Percentiles rank a stretch among this genome's conserved stretches.
Evolutionary conservation across 2,113 vertebrate genomes (phyloP).

Genomic region (Planiliza haematocheilus): DNA sequence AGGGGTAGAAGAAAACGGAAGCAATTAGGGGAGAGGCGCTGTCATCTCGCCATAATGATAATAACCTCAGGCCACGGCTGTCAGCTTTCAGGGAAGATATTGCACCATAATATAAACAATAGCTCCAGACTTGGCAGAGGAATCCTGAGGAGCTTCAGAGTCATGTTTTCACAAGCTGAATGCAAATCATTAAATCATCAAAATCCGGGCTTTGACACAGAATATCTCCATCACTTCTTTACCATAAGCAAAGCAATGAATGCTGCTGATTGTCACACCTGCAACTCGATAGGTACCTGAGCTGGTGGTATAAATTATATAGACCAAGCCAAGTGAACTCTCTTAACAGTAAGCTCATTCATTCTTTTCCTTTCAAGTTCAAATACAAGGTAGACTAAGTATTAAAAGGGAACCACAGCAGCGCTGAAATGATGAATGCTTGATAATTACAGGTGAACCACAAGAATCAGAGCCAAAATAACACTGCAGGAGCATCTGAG

Average conservation of each 20-base stretch:
- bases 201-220: slow-evolving; percentile 59
- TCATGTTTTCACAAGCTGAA: slow-evolving; percentile 79
- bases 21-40: slow-evolving; percentile 74
- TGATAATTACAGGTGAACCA: slow-evolving; percentile 82
- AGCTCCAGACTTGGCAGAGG: slow-evolving; percentile 74
- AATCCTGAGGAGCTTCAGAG: slow-evolving; percentile 50
- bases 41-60: slow-evolving; percentile 75
- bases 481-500: slow-evolving; percentile 61
- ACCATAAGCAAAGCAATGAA: slow-evolving; percentile 68
- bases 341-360: slow-evolving; percentile 80
- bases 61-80: slow-evolving; percentile 73
- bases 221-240: slow-evolving; percentile 63
- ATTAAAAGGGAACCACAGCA: slow-evolving; percentile 74
- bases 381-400: slow-evolving; percentile 78
- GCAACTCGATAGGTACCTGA: slow-evolving; percentile 77
- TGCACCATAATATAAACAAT: slow-evolving; percentile 80
- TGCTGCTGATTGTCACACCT: slow-evolving; percentile 80
- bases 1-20: slow-evolving; percentile 70
- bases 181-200: slow-evolving; percentile 74
- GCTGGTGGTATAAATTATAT: slow-evolving; percentile 75
- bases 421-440: slow-evolving; percentile 79
- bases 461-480: slow-evolving; percentile 72
- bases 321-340: slow-evolving; percentile 67
- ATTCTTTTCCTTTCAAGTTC: slow-evolving; percentile 81
- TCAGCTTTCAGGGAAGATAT: slow-evolving; percentile 70